These are phyloP conservation scores for Aporophyla lueneburgensis DNA, from an alignment of 2,888 invertebrate species.

Conservation along the genomic window DNA sequence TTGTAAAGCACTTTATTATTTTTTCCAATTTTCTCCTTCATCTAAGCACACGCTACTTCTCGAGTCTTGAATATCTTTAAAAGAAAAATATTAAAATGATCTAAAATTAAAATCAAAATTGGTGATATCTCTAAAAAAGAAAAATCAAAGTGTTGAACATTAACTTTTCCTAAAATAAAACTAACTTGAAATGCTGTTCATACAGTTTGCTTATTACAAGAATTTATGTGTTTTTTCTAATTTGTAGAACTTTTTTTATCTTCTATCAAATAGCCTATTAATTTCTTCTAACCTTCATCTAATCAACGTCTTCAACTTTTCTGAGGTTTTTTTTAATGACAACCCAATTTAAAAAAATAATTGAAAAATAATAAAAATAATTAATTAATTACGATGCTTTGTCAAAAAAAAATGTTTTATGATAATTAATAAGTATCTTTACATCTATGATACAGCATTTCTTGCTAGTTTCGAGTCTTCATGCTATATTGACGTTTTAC, in stretches of 20 bases:
- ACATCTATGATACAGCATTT: slow-evolving; percentile 52
- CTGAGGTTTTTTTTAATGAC: too few relatives aligned
- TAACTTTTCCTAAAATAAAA: slow-evolving; percentile 66
- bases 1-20: slow-evolving; percentile 8
- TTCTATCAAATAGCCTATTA: too few relatives aligned
- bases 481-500: slow-evolving; percentile 81
- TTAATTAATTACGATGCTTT: too few relatives aligned
- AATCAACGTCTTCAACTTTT: too few relatives aligned
- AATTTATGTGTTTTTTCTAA: not conserved
- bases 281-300: too few relatives aligned
- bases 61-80: slow-evolving; percentile 68
- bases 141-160: slow-evolving; percentile 63
- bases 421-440: not conserved
- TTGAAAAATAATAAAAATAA: too few relatives aligned
- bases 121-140: slow-evolving; percentile 67
- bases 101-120: slow-evolving; percentile 60
- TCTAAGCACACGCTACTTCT: slow-evolving; percentile 67
- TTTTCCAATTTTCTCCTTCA: slow-evolving; percentile 23
- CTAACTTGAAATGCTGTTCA: slow-evolving; percentile 62
- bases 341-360: too few relatives aligned
- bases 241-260: not conserved
- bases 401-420: too few relatives aligned
- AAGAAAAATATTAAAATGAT: slow-evolving; percentile 54
- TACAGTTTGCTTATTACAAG: not conserved
- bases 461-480: slow-evolving; percentile 49